These are phyloP conservation scores for Bambusicola thoracicus DNA, from an alignment of 2,113 vertebrate genomes.

Conservation along the genomic window DNA sequence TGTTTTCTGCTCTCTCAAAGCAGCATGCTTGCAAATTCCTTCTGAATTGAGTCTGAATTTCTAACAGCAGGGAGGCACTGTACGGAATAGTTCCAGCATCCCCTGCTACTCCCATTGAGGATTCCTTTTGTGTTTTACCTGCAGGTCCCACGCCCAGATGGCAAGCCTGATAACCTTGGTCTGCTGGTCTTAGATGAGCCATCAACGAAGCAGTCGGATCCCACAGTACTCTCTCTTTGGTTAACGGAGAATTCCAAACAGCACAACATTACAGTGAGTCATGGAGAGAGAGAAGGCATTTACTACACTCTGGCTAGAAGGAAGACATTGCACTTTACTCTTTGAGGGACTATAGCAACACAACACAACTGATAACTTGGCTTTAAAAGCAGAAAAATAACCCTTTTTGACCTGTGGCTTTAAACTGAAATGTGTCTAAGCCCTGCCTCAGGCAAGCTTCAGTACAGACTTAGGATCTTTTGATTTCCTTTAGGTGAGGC, in stretches of 20 bases:
- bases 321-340: neutral
- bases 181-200: constrained; percentile 93
- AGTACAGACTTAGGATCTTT: neutral
- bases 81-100: rapidly evolving
- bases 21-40: rapidly evolving
- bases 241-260: constrained; percentile 93
- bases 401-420: neutral
- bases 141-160: constrained; percentile 90
- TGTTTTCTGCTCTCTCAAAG: neutral
- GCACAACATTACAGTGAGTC: constrained; percentile 84
- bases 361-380: neutral
- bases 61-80: rapidly evolving
- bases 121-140: neutral
- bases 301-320: neutral
- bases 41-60: neutral
- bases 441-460: neutral
- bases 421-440: neutral
- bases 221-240: constrained; percentile 93
- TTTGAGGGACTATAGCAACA: rapidly evolving
- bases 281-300: rapidly evolving
- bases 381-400: neutral
- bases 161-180: constrained; percentile 87
- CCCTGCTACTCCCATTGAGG: rapidly evolving
- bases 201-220: constrained; percentile 92
- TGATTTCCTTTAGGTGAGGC: neutral